Conservation (phyloP, 2,113 vertebrate species). For the Ammodytes marinus region DNA sequence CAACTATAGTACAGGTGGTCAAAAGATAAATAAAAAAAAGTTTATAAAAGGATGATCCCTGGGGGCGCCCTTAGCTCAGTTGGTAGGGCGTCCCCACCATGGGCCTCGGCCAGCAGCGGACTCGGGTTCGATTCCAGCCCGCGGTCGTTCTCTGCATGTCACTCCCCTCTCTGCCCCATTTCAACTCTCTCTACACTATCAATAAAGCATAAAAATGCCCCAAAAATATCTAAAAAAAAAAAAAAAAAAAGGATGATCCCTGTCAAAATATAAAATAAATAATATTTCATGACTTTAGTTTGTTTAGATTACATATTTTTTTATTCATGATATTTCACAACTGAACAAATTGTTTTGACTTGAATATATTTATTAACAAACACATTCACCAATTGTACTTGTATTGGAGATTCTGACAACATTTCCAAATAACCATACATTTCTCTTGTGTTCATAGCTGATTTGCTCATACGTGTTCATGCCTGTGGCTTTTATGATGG, state of each 20-base stretch:
- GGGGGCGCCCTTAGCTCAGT: too few species aligned
- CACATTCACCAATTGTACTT: not conserved
- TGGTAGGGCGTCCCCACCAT: too few species aligned
- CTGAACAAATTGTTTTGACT: not conserved
- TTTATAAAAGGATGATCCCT: not conserved
- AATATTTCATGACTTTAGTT: not conserved
- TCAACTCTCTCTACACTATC: too few species aligned
- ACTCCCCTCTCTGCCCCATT: too few species aligned
- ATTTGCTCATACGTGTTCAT: constrained; percentile 95
- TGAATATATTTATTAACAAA: not conserved
- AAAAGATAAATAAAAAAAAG: not conserved
- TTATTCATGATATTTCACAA: not conserved
- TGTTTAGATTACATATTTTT: not conserved
- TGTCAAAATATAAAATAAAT: not conserved
- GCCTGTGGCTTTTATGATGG: constrained; percentile 95
- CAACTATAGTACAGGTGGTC: not conserved
- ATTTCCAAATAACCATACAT: not conserved
- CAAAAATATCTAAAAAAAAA: not conserved
- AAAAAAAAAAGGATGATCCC: not conserved
- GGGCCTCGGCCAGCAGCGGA: too few species aligned
- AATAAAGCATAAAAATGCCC: not conserved
- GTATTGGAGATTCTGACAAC: not conserved
- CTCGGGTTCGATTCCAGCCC: too few species aligned
- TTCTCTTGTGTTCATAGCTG: constrained; percentile 77
- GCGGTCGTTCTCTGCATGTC: too few species aligned